Evolutionary conservation across 2,113 vertebrate species (phyloP), one percentile per base, ranked within the genome.

Genomic region (Circaetus gallicus): DNA sequence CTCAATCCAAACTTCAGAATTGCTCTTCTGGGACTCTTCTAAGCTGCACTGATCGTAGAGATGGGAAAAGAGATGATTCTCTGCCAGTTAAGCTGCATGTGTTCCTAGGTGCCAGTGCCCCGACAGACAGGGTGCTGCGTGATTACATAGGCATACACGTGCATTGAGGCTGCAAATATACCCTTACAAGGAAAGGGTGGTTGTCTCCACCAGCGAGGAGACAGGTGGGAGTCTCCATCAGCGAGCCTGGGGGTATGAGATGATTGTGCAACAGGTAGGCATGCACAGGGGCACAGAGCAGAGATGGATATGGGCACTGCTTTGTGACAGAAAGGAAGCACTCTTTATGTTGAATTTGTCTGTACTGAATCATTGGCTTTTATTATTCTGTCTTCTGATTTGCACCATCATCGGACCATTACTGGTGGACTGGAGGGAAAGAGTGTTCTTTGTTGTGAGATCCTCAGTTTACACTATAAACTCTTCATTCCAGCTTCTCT

Each of bases 71-170:
- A 70, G 45, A 5, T 59, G 52, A 4, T 58, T 84, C 28, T 84
- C 32, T 93, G 47, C 21, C 42, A 45, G 31, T 36, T 36, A 18
- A 61, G 42, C 70, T 74, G 59, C 28, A 8, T 16, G 22, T 66
- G 63, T 47, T 66, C 25, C 42, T 40, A 10, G 34, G n/a, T 55
- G 25, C 49, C 58, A 21, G 28, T 26, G 59, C 53, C 50, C 43
- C 5, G 5, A 6, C 22, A 58, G 58, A n/a, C 36, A 31, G 65
- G 40, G n/a, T 38, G 53, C 49, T 58, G 71, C 2, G 0, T 47
- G 77, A 8, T 66, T 28, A 5, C 13, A 2, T 6, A 5, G 53
- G n/a, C 12, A 4, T 5, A 22, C 6, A 2, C 1, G 0, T 21
- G 38, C 43, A 8, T 2, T 7, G 26, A 31, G 65, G 52, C 71